Conservation (phyloP, 2,888 invertebrate species). For the Pammene aurita region DNA sequence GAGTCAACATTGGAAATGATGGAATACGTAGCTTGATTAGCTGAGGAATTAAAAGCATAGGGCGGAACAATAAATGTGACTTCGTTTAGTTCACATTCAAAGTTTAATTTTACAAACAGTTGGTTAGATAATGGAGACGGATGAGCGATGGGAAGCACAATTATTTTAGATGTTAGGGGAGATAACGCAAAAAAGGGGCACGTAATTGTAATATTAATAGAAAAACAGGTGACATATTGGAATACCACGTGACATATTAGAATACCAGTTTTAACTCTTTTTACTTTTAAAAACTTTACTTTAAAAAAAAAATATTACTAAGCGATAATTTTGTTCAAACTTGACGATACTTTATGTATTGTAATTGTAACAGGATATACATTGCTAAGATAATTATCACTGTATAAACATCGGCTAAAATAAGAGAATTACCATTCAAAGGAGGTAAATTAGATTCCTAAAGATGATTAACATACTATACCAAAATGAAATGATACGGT, state of each 20-base stretch:
- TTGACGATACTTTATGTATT: no score
- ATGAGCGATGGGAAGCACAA: conserved; percentile 25
- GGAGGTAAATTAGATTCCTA: no score
- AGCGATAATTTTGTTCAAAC: background rate
- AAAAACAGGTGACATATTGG: background rate
- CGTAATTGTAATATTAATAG: background rate
- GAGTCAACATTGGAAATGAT: conserved; percentile 39
- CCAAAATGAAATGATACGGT: no score
- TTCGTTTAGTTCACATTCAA: conserved; percentile 36
- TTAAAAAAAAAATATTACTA: no score
- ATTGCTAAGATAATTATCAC: no score
- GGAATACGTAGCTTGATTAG: conserved; percentile 38
- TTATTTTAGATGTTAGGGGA: conserved; percentile 19
- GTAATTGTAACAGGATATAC: no score
- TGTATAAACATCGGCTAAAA: no score
- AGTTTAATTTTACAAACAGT: conserved; percentile 35
- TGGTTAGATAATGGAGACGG: conserved; percentile 33
- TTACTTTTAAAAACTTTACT: background rate
- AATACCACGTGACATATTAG: conserved; percentile 4
- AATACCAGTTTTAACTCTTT: conserved; percentile 4
- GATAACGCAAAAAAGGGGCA: conserved; percentile 15
- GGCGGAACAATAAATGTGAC: conserved; percentile 34
- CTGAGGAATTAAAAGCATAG: conserved; percentile 28
- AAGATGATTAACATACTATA: no score
- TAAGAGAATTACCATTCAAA: no score